A percentile compares a stretch with the other conserved stretches of the same genome.
Conservation (phyloP, 2,113 vertebrate species). For the Bufo bufo region DNA sequence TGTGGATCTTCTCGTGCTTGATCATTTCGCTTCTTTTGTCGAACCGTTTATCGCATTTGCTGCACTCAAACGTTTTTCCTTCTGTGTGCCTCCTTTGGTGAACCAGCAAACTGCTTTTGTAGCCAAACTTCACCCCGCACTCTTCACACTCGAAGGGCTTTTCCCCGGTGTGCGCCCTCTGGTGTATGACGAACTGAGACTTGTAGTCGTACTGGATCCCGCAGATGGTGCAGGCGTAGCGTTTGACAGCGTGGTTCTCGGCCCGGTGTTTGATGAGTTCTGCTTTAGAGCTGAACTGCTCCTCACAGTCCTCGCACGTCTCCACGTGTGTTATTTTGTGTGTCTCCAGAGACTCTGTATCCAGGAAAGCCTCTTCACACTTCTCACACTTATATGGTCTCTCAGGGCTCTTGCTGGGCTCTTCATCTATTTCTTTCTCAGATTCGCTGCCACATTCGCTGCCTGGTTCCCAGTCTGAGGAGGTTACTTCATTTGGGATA, state of each 20-base stretch:
- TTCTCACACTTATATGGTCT: neutral
- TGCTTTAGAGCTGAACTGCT: neutral
- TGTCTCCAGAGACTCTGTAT: neutral
- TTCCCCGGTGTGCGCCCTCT: constrained; percentile 5
- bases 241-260: neutral
- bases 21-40: neutral
- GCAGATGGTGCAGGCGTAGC: neutral
- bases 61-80: neutral
- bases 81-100: neutral
- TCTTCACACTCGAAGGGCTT: neutral
- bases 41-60: neutral
- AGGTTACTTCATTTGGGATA: too few species aligned
- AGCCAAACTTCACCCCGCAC: neutral
- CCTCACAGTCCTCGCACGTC: neutral
- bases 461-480: constrained; percentile 16
- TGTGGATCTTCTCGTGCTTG: neutral
- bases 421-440: neutral
- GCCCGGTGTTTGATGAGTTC: neutral
- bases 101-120: neutral
- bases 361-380: neutral
- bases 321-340: neutral
- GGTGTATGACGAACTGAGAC: neutral
- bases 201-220: neutral
- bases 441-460: neutral
- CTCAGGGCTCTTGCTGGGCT: neutral